Conservation (phyloP, 2,113 vertebrate genomes). For the Dissostichus mawsoni region DNA sequence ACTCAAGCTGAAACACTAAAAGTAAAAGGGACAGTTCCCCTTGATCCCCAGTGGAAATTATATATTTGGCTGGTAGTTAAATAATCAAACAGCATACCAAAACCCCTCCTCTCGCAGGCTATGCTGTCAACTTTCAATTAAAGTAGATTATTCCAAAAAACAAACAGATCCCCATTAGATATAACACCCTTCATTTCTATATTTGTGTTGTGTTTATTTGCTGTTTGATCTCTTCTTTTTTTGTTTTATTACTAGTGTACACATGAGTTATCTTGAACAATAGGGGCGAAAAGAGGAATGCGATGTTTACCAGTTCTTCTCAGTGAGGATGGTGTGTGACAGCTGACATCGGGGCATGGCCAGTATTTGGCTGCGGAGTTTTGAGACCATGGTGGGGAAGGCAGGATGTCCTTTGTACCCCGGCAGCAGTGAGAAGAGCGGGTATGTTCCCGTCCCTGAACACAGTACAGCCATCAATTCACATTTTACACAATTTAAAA, state of each 20-base stretch:
- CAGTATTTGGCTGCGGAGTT: slow-evolving; percentile 90
- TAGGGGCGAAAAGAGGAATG: not conserved
- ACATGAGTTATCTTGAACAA: not conserved
- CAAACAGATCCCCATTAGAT: not conserved
- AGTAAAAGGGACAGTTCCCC: too few species aligned
- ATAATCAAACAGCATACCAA: too few species aligned
- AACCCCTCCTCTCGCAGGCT: too few species aligned
- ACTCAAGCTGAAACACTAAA: too few species aligned
- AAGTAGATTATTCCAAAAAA: not conserved
- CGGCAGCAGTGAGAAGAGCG: slow-evolving; percentile 90
- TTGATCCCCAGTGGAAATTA: too few species aligned
- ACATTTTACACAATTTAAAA: not conserved
- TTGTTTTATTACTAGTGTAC: not conserved
- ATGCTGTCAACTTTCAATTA: not conserved
- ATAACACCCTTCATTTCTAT: not conserved
- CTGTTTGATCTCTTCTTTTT: not conserved
- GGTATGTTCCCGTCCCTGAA: slow-evolving; percentile 84
- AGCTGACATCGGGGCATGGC: slow-evolving; percentile 92
- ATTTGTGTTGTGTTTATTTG: not conserved
- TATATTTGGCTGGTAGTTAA: too few species aligned
- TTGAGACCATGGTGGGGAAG: slow-evolving; percentile 89
- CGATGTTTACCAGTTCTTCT: slow-evolving; percentile 91
- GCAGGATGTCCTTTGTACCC: slow-evolving; percentile 91
- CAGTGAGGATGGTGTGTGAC: slow-evolving; percentile 93
- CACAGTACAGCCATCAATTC: not conserved